A percentile compares a stretch with the other conserved stretches of the same genome.
phyloP scores from a whole-genome alignment of 2,113 vertebrate genomes.

The Meriones unguiculatus region DNA sequence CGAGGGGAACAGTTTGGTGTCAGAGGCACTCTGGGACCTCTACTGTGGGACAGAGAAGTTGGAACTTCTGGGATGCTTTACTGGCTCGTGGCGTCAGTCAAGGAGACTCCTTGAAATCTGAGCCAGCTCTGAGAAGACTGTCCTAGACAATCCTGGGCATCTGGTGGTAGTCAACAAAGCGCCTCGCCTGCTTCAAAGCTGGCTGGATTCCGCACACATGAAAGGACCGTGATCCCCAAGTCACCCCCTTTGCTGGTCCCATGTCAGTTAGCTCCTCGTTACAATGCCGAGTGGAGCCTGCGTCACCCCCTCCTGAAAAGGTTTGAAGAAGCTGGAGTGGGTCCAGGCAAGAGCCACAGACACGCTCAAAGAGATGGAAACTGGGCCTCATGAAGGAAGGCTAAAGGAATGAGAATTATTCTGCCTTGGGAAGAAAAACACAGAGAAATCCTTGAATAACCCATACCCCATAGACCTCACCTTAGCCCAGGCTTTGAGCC shows the following conservation, averaged over 20 bases:
- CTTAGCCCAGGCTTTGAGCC: not conserved
- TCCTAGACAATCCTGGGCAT: constrained; percentile 55
- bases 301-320: constrained; percentile 39
- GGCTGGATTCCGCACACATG: constrained; percentile 44
- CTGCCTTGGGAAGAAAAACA: constrained; percentile 21
- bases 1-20: not conserved
- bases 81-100: constrained; percentile 59
- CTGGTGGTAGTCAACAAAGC: constrained; percentile 64
- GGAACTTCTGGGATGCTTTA: constrained; percentile 46
- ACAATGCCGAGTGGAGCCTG: constrained; percentile 24
- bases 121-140: constrained; percentile 47
- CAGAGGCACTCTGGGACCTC: not conserved
- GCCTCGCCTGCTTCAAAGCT: constrained; percentile 63
- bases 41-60: not conserved
- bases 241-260: not conserved
- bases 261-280: constrained; percentile 32
- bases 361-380: constrained; percentile 53
- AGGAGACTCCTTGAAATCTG: constrained; percentile 57
- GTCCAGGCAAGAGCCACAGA: constrained; percentile 60
- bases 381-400: not conserved
- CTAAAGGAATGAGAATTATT: constrained; percentile 41
- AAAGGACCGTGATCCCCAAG: constrained; percentile 37
- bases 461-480: fast-evolving
- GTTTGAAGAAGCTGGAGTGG: constrained; percentile 27
- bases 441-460: not conserved